Conservation (phyloP, 2,888 invertebrate genomes). For the Acanthosepion lycidas region DNA sequence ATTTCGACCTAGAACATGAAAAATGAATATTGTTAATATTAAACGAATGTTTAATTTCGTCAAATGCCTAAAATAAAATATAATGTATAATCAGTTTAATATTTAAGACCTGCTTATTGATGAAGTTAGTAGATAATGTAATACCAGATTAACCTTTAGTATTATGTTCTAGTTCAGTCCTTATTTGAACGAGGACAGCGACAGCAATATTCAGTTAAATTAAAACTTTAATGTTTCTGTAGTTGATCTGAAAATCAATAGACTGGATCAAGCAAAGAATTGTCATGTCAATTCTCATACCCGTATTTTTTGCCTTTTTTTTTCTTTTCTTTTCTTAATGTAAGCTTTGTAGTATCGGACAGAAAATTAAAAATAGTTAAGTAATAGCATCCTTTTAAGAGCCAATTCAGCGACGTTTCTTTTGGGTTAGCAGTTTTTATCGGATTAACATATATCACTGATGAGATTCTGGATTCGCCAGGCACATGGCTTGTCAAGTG, state of each 20-base stretch:
- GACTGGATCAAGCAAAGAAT: neutral
- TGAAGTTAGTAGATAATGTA: neutral
- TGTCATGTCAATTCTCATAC: neutral
- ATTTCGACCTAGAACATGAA: too few relatives aligned
- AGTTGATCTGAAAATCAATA: slow-evolving; percentile 3
- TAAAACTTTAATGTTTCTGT: neutral
- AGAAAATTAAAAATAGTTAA: neutral
- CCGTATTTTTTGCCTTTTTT: neutral
- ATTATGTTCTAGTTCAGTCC: neutral
- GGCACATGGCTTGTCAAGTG: neutral
- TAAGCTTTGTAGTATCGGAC: neutral
- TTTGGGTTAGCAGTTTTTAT: neutral
- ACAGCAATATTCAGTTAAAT: neutral
- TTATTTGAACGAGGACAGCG: neutral
- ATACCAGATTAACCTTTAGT: neutral
- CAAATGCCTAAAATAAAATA: neutral
- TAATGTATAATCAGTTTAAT: neutral
- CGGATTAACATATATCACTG: neutral
- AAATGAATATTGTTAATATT: too few relatives aligned
- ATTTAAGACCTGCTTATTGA: neutral
- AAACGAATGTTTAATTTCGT: neutral
- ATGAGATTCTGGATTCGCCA: neutral
- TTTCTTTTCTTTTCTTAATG: neutral
- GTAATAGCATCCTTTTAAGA: neutral
- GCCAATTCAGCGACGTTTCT: neutral